phyloP scores from a whole-genome alignment of 2,888 invertebrate genomes.

The Notodonta dromedarius region DNA sequence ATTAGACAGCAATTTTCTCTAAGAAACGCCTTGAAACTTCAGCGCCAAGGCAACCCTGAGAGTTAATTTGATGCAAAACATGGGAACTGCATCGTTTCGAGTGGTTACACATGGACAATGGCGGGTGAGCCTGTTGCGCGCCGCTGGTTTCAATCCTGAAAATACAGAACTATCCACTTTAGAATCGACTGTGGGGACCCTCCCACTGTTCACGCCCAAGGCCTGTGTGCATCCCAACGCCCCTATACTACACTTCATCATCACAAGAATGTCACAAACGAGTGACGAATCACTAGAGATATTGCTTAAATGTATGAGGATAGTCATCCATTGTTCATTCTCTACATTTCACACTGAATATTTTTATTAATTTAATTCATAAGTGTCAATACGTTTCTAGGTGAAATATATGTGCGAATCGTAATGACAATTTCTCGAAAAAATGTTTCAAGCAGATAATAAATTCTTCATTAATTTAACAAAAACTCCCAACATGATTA shows the following conservation, averaged over 20 bases:
- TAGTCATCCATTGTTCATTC: no score
- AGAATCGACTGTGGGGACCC: constrained; percentile 35
- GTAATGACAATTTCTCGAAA: background rate
- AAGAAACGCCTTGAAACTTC: constrained; percentile 29
- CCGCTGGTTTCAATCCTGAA: constrained; percentile 61
- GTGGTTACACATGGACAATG: constrained; percentile 77
- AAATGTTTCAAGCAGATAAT: background rate
- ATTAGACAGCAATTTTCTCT: constrained; percentile 6
- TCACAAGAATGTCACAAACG: no score
- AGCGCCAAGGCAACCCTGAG: constrained; percentile 39
- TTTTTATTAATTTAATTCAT: no score
- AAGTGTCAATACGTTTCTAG: no score
- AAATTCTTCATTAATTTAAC: no score
- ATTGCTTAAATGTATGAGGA: no score
- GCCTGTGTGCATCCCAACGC: constrained; percentile 26
- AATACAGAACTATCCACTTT: constrained; percentile 41
- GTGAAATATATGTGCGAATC: background rate
- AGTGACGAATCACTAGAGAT: no score
- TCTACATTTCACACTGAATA: background rate
- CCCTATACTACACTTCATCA: constrained; percentile 7
- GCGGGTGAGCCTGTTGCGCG: constrained; percentile 75
- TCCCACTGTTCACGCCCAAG: constrained; percentile 42
- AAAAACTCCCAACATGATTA: background rate
- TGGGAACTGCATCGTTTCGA: constrained; percentile 73
- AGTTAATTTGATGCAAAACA: constrained; percentile 67